Evolutionary conservation across 2,797 vertebrate genomes (phyloP), one percentile per base, ranked within the genome.

Genomic region (Sciurus carolinensis): DNA sequence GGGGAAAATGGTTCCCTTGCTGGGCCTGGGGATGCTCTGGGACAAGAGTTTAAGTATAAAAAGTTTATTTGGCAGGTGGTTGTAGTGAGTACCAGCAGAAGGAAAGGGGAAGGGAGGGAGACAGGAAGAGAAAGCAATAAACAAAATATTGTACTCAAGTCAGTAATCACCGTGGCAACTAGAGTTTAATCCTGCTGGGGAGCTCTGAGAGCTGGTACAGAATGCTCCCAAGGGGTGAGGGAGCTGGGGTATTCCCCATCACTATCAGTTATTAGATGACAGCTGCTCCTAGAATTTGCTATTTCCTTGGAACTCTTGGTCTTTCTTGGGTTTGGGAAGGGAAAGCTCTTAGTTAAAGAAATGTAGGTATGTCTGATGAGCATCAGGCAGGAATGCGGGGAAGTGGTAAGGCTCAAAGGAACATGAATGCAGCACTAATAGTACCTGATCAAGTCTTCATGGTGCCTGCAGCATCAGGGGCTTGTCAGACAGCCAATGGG

Each of bases 381-480:
- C 5, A 1, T 20, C n/a, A 13, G 13, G 22, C 14, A 44, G 0
- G 36, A 36, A 44, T 44, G 30, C 36, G 11, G 7, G 20, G 13
- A 47, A 50, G 52, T 3, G 22, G 2, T 5, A 0, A 59, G 7
- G 33, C 9, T 11, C 5, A 0, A 39, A 76, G 50, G 59, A 47
- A 30, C 20, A 7, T 1, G 14, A 20, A 42, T 2, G 0, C 12
- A 24, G 18, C 13, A 10, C 12, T 50, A 28, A 5, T 0, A 82
- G 50, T 39, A 39, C 4, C 5, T 22, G 57, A 36, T 36, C 30
- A 52, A 54, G 30, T 33, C 18, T 66, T 39, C 36, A 33, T 28
- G 8, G 50, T 57, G 17, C 79, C 59, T 76, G 24, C 30, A 75
- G 54, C 44, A 36, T 17, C 17, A 66, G 13, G 8, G 57, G 30